Conservation (phyloP, 2,797 vertebrate genomes). For the Allenopithecus nigroviridis region DNA sequence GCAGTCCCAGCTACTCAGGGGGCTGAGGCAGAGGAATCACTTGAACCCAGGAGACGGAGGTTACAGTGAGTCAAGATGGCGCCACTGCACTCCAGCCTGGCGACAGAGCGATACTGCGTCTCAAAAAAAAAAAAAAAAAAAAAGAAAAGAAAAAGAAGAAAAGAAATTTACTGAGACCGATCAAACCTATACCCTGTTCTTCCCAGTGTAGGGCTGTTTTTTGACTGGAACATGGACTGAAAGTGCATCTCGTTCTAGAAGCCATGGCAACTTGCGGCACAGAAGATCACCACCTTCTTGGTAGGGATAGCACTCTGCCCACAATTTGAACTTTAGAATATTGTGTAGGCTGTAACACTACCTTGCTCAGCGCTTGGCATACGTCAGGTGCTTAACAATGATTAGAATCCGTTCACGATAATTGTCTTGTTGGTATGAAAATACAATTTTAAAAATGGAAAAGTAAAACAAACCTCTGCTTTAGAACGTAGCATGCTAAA, state of each 20-base stretch:
- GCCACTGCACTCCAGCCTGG: no score
- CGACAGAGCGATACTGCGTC: no score
- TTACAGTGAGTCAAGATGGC: no score
- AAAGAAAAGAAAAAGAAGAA: neutral
- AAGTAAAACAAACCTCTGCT: neutral
- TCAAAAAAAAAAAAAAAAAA: no score
- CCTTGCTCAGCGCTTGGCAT: neutral
- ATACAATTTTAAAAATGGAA: neutral
- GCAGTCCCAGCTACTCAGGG: no score
- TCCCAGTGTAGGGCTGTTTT: neutral
- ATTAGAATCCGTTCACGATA: neutral
- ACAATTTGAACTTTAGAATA: neutral
- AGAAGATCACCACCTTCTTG: neutral
- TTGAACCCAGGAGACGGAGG: no score
- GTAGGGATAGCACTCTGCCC: accelerated
- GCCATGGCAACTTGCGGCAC: neutral
- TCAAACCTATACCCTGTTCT: neutral
- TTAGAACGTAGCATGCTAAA: neutral
- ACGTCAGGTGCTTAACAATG: neutral
- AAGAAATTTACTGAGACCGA: neutral
- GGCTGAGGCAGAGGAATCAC: no score
- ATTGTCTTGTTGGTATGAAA: neutral
- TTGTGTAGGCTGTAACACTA: neutral
- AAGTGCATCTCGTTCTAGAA: neutral
- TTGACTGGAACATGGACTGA: neutral